A percentile compares a stretch with the other conserved stretches of the same genome.
These are phyloP conservation scores for Ophiodon elongatus DNA, from an alignment of 2,113 vertebrate species.

Conservation along the genomic window DNA sequence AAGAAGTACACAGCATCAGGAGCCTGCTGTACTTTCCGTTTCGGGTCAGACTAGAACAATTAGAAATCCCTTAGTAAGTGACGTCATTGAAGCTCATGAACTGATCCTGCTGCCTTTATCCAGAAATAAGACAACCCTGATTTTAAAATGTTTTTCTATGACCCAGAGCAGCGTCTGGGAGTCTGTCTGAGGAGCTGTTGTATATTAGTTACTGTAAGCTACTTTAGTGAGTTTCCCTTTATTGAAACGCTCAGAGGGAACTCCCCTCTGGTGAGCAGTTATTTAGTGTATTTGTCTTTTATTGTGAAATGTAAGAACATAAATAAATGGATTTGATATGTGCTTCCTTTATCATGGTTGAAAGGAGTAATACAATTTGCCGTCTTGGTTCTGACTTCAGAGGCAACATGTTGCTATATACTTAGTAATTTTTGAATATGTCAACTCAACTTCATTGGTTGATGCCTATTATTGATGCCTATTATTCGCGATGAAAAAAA, in stretches of 20 bases:
- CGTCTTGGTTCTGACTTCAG: background rate
- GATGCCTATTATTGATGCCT: too few species aligned
- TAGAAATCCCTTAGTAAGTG: background rate
- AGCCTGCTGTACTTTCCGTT: background rate
- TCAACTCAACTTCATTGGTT: background rate
- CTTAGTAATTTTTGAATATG: background rate
- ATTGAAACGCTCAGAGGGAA: background rate
- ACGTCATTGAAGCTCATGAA: background rate
- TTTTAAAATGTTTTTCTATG: background rate
- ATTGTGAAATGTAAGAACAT: background rate
- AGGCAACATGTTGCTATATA: background rate
- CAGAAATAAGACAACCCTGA: background rate
- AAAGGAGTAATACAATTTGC: background rate
- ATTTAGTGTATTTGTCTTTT: background rate
- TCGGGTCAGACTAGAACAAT: constrained; percentile 11
- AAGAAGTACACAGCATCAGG: constrained; percentile 4
- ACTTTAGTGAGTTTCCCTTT: background rate
- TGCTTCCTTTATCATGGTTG: background rate
- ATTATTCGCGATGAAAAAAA: background rate
- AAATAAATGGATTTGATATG: background rate
- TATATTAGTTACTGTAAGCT: background rate
- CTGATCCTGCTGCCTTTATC: background rate
- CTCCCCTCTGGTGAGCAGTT: background rate
- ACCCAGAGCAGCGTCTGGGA: too few species aligned
- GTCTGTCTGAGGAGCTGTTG: background rate